Evolutionary conservation across 2,797 vertebrate genomes (phyloP).

Genomic region (Anguilla megastoma): DNA sequence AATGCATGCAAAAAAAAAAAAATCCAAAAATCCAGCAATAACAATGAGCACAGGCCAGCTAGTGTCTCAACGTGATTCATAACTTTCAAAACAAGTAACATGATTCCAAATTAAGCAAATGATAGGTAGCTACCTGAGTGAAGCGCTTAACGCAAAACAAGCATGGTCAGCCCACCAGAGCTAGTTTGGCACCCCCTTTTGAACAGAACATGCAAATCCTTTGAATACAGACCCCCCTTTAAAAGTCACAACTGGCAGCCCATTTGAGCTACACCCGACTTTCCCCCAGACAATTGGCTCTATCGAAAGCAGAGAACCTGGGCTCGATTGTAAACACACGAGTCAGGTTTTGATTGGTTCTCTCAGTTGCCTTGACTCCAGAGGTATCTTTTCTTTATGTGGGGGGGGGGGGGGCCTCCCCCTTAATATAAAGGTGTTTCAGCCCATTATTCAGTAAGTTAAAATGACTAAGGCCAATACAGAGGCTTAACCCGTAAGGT

Average conservation of each 20-base stretch:
- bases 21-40: not conserved
- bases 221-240: not conserved
- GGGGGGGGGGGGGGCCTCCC: not conserved
- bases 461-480: not conserved
- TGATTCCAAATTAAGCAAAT: not conserved
- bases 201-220: not conserved
- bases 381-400: not conserved
- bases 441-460: slow-evolving; percentile 5
- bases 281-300: not conserved
- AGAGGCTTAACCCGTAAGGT: not conserved
- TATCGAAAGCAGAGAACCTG: not conserved
- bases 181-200: not conserved
- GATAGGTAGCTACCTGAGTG: not conserved
- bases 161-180: not conserved
- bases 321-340: not conserved
- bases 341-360: not conserved
- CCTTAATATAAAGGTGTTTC: not conserved
- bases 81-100: too few relatives aligned
- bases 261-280: not conserved
- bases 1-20: not conserved
- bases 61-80: not conserved
- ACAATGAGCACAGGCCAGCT: not conserved
- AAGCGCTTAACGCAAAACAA: not conserved
- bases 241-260: not conserved
- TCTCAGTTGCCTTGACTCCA: not conserved